phyloP scores from a whole-genome alignment of 2,888 invertebrate genomes.

The Ommatoiulus sabulosus region DNA sequence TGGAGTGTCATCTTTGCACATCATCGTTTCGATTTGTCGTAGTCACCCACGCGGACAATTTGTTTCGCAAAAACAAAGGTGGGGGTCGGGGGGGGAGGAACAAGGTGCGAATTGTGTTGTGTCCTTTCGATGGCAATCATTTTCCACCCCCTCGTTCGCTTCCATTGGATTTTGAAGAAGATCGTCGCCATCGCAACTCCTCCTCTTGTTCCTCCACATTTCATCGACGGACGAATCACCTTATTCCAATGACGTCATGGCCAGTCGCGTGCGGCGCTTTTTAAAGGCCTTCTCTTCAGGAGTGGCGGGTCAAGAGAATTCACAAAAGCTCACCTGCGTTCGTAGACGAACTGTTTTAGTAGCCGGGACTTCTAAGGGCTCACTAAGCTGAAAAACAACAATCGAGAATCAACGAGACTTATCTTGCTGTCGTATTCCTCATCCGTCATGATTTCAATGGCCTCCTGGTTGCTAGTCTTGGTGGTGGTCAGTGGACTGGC shows the following conservation, averaged over 20 bases:
- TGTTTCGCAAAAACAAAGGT: not conserved
- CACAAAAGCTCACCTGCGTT: not conserved
- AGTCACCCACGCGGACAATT: not conserved
- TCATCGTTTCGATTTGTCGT: not conserved
- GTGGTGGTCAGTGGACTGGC: not conserved
- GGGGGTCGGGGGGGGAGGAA: no score
- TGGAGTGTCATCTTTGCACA: not conserved
- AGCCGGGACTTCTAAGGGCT: not conserved
- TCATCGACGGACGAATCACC: slow-evolving; percentile 11
- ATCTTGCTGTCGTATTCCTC: not conserved
- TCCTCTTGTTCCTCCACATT: not conserved
- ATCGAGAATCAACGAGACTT: not conserved
- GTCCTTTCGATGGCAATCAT: not conserved
- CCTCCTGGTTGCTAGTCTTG: not conserved
- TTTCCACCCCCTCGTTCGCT: not conserved
- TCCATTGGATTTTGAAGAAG: slow-evolving; percentile 18
- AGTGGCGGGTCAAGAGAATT: slow-evolving; percentile 7
- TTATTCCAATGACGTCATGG: not conserved
- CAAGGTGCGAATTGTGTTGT: not conserved
- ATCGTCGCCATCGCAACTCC: not conserved
- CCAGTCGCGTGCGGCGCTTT: not conserved
- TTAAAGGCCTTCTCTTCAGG: slow-evolving; percentile 17
- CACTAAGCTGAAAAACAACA: not conserved
- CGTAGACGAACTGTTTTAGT: not conserved
- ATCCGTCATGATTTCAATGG: slow-evolving; percentile 5